These are phyloP conservation scores for Bombyx huttoni DNA, from an alignment of 2,888 invertebrate species.

Conservation along the genomic window DNA sequence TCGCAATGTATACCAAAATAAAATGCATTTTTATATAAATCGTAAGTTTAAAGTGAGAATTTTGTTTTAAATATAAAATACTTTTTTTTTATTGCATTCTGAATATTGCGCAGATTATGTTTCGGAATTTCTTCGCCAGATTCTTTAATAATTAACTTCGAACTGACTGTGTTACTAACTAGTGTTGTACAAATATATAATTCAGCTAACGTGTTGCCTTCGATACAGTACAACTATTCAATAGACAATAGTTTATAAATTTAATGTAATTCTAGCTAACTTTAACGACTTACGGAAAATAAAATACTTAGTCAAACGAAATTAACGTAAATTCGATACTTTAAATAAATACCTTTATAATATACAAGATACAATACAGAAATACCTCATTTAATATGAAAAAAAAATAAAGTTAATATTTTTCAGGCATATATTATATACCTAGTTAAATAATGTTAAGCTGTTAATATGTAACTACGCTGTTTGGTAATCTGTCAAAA, in stretches of 20 bases:
- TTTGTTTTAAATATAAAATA: conserved; percentile 23
- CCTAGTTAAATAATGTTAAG: neutral
- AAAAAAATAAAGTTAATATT: neutral
- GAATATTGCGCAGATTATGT: conserved; percentile 26
- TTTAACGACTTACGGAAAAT: conserved; percentile 21
- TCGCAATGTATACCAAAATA: conserved; percentile 72
- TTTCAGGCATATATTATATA: neutral
- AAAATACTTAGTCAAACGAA: conserved; percentile 4
- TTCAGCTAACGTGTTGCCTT: conserved; percentile 67
- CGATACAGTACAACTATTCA: conserved; percentile 68
- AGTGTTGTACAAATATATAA: conserved; percentile 55
- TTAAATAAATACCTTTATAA: neutral
- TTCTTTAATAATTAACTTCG: conserved; percentile 37
- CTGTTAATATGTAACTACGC: neutral
- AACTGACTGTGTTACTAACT: conserved; percentile 63
- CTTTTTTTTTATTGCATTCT: conserved; percentile 10
- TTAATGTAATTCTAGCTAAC: conserved; percentile 18
- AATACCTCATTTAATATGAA: conserved; percentile 1
- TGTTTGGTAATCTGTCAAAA: neutral
- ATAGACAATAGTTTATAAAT: conserved; percentile 63
- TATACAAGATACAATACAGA: conserved; percentile 1
- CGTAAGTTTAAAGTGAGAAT: conserved; percentile 63
- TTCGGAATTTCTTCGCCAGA: conserved; percentile 51
- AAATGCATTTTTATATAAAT: conserved; percentile 59
- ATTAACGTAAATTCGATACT: conserved; percentile 4